Evolutionary conservation across 2,888 invertebrate species (phyloP), one percentile per base, ranked within the genome.

Genomic region (Drosophila tripunctata): DNA sequence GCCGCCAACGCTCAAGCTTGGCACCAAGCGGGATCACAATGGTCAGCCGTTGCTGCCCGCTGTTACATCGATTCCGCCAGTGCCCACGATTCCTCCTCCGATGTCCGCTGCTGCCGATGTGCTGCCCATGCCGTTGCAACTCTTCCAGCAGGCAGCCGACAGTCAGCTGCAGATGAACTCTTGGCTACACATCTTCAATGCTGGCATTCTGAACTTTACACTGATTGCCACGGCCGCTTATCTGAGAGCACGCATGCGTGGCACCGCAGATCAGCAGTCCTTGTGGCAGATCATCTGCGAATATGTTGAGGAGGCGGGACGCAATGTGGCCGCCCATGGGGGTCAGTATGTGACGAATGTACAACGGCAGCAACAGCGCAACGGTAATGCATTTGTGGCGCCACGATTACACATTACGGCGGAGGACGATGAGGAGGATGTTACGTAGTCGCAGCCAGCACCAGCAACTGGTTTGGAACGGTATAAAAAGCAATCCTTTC

Each of bases 151-250:
- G 48, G 57, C 65, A 0, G 30, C 63, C 0, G 65, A 67, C n/a
- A 63, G 56, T 24, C 48, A 76, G 27, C 17, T 67, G 0, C 71
- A 80, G 15, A 27, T 86, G 0, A 64, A 41, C 2, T 64, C 58
- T 7, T 83, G 83, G 83, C 40, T 83, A 50, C 64, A 88, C 21
- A 48, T 83, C 14, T 83, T 83, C 60, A 83, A 83, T 55, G 88
- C 84, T 6, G 83, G 83, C 14, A 36, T 83, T 1, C 44, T 83
- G 1, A 83, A 86, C 47, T 83, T 83, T 14, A 80, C 88, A 2
- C 51, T 78, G 12, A 76, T 83, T 30, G 75, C 84, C 43, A 70
- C 72, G 3, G 83, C 83, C 0, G 83, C 83, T 3, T 51, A 57
- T 22, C 7, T 62, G 41, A 45, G 78, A 36, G 87, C 88, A 7